Conservation (phyloP, 2,113 vertebrate species). For the Nibea coibor region DNA sequence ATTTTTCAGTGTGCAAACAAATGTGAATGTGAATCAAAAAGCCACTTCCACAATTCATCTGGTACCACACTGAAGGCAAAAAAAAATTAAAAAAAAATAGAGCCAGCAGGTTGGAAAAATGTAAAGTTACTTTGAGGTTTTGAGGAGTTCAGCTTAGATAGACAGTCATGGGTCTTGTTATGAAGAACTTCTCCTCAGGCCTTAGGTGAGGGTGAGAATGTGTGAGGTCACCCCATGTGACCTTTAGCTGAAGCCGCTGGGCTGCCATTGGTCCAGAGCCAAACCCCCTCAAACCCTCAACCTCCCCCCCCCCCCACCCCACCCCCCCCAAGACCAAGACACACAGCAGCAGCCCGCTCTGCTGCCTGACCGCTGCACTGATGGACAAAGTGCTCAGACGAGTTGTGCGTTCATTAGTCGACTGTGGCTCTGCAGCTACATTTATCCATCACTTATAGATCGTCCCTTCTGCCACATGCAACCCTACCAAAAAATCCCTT, state of each 20-base stretch:
- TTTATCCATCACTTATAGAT: neutral
- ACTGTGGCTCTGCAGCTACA: neutral
- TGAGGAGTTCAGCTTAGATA: neutral
- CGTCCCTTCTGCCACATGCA: neutral
- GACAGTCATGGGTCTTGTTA: constrained; percentile 49
- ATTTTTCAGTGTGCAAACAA: constrained; percentile 16
- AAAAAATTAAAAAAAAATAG: neutral
- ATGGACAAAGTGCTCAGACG: constrained; percentile 25
- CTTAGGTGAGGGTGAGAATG: constrained; percentile 82
- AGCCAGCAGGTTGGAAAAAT: neutral
- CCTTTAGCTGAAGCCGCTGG: constrained; percentile 72
- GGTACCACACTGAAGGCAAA: neutral
- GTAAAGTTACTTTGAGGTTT: neutral
- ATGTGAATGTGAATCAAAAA: constrained; percentile 11
- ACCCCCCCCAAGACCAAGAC: constrained; percentile 7
- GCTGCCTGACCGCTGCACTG: constrained; percentile 33
- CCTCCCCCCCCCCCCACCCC: constrained; percentile 57
- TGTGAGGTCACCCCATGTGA: constrained; percentile 78
- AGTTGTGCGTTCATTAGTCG: constrained; percentile 12
- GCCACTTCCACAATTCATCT: neutral
- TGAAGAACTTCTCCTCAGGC: constrained; percentile 48
- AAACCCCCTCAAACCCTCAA: constrained; percentile 32
- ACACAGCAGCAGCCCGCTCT: constrained; percentile 47
- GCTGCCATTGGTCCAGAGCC: constrained; percentile 75
- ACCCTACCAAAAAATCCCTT: neutral